Evolutionary conservation across 1,140 invertebrate species (phyloP).

Genomic region (Psix sp.): DNA sequence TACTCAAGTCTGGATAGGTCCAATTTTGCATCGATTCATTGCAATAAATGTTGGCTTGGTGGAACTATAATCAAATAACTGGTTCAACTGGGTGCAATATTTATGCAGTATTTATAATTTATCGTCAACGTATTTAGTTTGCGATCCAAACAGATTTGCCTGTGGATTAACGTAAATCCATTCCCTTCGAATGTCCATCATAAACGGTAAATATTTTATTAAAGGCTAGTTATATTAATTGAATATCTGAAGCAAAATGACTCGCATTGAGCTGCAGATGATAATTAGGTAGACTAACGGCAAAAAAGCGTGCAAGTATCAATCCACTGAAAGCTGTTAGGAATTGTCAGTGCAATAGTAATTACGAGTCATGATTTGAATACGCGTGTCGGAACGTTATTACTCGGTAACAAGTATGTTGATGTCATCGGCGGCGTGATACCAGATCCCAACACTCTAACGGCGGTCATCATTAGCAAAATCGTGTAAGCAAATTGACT

Average conservation of each 20-base stretch:
- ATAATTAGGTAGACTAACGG: no score
- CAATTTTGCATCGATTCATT: slow-evolving; percentile 23
- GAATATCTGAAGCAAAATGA: no score
- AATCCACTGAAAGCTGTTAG: slow-evolving; percentile 46
- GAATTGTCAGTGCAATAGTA: slow-evolving; percentile 63
- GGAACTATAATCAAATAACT: slow-evolving; percentile 26
- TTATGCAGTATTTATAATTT: no score
- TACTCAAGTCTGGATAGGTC: slow-evolving; percentile 32
- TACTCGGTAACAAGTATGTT: slow-evolving; percentile 38
- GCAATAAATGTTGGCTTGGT: slow-evolving; percentile 2
- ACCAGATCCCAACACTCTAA: slow-evolving; percentile 49
- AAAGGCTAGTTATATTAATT: no score
- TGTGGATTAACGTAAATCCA: no score
- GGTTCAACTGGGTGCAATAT: no score
- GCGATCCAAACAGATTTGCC: no score
- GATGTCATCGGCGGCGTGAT: slow-evolving; percentile 31
- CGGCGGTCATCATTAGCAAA: slow-evolving; percentile 65
- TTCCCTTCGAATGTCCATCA: no score
- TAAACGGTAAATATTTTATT: no score
- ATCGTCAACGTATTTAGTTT: no score
- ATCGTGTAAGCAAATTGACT: slow-evolving; percentile 72
- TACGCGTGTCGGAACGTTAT: slow-evolving; percentile 45
- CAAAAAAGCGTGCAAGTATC: not conserved
- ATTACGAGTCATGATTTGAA: slow-evolving; percentile 65
- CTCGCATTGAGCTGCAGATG: no score